A percentile compares a stretch with the other conserved stretches of the same genome.
phyloP scores from a whole-genome alignment of 2,113 vertebrate genomes.

The Spheniscus mendiculus region DNA sequence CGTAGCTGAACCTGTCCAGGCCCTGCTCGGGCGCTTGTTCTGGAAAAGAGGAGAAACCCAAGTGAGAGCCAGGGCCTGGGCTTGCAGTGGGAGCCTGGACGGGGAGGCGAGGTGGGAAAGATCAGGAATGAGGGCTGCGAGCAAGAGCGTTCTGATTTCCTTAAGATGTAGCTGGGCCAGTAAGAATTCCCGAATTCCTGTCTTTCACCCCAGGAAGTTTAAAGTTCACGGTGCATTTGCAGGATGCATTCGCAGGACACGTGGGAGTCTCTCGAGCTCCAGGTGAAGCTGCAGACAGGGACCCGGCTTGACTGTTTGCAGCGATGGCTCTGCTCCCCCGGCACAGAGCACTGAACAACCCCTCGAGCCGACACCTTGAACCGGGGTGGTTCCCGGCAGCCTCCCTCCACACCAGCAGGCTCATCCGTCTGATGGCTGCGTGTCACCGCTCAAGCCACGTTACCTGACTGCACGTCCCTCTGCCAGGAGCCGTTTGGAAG shows the following conservation, averaged over 20 bases:
- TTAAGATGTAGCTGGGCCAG: background rate
- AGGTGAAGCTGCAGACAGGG: background rate
- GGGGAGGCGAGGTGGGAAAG: background rate
- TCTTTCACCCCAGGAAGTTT: background rate
- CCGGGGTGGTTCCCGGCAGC: accelerated
- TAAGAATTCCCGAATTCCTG: background rate
- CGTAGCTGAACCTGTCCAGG: conserved; percentile 57
- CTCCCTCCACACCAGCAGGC: accelerated
- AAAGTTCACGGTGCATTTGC: accelerated
- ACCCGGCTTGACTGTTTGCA: accelerated
- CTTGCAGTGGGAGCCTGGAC: accelerated
- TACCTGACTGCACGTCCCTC: background rate
- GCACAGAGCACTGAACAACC: background rate
- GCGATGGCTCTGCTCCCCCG: accelerated
- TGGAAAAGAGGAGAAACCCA: conserved; percentile 11
- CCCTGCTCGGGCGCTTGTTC: conserved; percentile 13
- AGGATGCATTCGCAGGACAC: background rate
- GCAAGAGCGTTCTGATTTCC: background rate
- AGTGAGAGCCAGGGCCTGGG: background rate
- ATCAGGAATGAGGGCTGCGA: accelerated
- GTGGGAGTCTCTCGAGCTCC: accelerated
- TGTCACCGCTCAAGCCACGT: background rate
- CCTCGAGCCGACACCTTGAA: background rate
- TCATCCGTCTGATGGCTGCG: accelerated
- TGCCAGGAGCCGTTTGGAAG: background rate